phyloP scores from a whole-genome alignment of 2,797 vertebrate species.

The Paguma larvata region DNA sequence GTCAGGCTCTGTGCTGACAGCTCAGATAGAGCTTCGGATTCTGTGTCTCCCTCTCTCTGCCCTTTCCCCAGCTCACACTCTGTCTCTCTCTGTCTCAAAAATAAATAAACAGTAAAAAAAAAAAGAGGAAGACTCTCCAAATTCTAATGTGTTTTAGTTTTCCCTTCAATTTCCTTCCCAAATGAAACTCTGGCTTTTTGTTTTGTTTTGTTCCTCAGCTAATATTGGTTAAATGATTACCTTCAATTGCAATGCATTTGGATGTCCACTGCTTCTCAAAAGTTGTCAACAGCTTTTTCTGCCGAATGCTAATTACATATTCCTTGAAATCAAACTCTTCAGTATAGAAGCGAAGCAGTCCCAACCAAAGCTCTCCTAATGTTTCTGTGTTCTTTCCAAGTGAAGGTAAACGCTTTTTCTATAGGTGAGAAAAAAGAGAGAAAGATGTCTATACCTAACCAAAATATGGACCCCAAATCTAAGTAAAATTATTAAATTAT shows the following conservation, averaged over 20 bases:
- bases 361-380: slow-evolving; percentile 97
- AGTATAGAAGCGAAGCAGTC: slow-evolving; percentile 97
- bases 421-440: slow-evolving; percentile 30
- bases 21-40: too few relatives aligned
- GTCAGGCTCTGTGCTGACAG: too few relatives aligned
- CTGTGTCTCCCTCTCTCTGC: too few relatives aligned
- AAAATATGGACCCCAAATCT: slow-evolving; percentile 8
- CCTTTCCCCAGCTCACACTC: too few relatives aligned
- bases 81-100: too few relatives aligned
- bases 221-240: slow-evolving; percentile 85
- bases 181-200: slow-evolving; percentile 24
- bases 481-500: slow-evolving; percentile 66
- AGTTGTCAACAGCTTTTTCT: slow-evolving; percentile 96
- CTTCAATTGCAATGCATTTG: slow-evolving; percentile 99
- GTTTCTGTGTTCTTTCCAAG: slow-evolving; percentile 95
- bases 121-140: slow-evolving; percentile 14
- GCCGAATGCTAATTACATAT: slow-evolving; percentile 98
- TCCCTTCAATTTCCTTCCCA: neutral
- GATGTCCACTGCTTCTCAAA: slow-evolving; percentile 99
- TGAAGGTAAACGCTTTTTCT: slow-evolving; percentile 93
- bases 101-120: neutral
- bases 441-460: neutral
- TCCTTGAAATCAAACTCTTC: slow-evolving; percentile 99
- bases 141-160: slow-evolving; percentile 38
- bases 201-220: slow-evolving; percentile 51